A percentile compares a stretch with the other conserved stretches of the same genome.
phyloP scores from a whole-genome alignment of 1,140 invertebrate genomes.

The Pararge aegeria region DNA sequence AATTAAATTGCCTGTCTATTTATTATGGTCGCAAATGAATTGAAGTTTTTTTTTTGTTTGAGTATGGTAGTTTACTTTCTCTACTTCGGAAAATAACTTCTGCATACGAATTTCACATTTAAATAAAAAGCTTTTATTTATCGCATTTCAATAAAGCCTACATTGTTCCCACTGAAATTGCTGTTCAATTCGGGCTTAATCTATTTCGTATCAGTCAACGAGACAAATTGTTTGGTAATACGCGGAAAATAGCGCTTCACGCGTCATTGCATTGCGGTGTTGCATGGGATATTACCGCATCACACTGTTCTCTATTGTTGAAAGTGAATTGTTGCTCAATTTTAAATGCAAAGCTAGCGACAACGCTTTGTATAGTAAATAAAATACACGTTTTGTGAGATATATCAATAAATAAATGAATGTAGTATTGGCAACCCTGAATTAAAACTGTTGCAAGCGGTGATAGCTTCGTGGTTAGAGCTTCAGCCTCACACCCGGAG shows the following conservation, averaged over 20 bases:
- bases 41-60: too few relatives aligned
- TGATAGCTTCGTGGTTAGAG: too few relatives aligned
- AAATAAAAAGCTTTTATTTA: neutral
- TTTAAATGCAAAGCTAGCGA: neutral
- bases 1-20: too few relatives aligned
- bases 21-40: too few relatives aligned
- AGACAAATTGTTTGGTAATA: slow-evolving; percentile 34
- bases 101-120: too few relatives aligned
- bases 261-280: slow-evolving; percentile 31
- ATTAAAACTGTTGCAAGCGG: too few relatives aligned
- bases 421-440: too few relatives aligned
- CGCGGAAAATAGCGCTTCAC: slow-evolving; percentile 34
- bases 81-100: too few relatives aligned
- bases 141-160: neutral
- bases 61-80: too few relatives aligned
- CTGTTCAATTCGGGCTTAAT: slow-evolving; percentile 22
- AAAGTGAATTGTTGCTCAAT: neutral
- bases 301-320: slow-evolving; percentile 7
- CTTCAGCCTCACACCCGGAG: too few relatives aligned
- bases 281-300: slow-evolving; percentile 13
- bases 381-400: neutral
- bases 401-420: neutral
- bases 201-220: slow-evolving; percentile 24
- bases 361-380: neutral
- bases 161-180: slow-evolving; percentile 18